Evolutionary conservation across 2,113 vertebrate genomes (phyloP).

Genomic region (Lagenorhynchus albirostris): DNA sequence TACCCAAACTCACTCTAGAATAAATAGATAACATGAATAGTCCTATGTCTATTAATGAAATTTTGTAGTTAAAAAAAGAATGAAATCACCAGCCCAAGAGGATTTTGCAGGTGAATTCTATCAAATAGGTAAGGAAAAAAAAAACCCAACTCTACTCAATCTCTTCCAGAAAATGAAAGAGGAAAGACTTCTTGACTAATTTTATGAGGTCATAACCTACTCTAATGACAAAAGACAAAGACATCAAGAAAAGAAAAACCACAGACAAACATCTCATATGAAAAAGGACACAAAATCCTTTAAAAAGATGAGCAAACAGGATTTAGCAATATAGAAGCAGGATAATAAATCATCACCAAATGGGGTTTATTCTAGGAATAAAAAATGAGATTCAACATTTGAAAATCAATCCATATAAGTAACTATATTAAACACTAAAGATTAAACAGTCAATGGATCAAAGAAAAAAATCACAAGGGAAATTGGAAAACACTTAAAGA

Average conservation of each 20-base stretch:
- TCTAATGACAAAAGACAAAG: neutral
- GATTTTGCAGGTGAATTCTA: neutral
- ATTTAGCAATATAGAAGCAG: neutral
- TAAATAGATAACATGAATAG: neutral
- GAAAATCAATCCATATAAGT: neutral
- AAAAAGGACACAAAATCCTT: neutral
- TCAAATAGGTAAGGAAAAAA: neutral
- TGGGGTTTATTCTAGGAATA: neutral
- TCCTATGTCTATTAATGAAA: neutral
- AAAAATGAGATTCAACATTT: neutral
- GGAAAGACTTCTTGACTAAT: neutral
- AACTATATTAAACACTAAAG: neutral
- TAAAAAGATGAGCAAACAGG: neutral
- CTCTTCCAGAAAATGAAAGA: neutral
- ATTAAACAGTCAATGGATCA: neutral
- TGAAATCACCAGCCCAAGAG: neutral
- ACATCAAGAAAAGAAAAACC: neutral
- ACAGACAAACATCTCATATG: neutral
- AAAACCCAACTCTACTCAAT: neutral
- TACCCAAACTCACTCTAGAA: neutral
- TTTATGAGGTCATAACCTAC: neutral
- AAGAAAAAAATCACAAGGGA: neutral
- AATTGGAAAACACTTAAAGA: neutral
- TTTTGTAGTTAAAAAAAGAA: neutral
- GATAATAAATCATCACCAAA: neutral